Base-by-base conservation (phyloP, 37 sponge, comb jelly and placozoan genomes). In the Oopsacas minuta region DNA sequence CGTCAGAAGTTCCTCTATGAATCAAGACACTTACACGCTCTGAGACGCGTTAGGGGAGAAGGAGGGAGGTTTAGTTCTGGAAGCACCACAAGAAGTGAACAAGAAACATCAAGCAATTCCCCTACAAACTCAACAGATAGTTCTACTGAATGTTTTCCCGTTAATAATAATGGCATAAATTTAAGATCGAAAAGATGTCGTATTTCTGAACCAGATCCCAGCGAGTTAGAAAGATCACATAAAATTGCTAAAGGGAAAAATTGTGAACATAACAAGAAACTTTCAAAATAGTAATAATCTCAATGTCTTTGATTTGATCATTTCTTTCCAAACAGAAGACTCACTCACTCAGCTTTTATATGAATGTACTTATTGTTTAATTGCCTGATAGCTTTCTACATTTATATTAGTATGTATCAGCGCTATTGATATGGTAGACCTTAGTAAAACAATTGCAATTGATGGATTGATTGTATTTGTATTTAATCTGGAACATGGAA, bases 1-100 rank as follows among this genome's bases (percentile, higher is more conserved):
- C 84, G 97, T 88, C 91, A 96, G 97, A 94, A 92, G 87, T 96
- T 92, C 75, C 85, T 96, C n/a, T 93, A 96, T 85, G 94, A 94
- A 53, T 96, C 97, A 0, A 82, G 97, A 37, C 97, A 96, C 38
- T 82, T 85, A 25, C 97, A 96, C 81, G 97, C 97, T 25, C 83
- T 91, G 30, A 86, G 90, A 46, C 83, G 97, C 36, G 81, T 52
- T 38, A 84, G 97, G 0, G 93, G 92, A 23, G 84, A 84, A 28
- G 92, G 94, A 23, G 97, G 97, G n/a, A 53, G 97, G 7, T 96
- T 96, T 81, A 61, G 75, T 34, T 61, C 75, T 10, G 75, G 75
- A 7, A 61, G 75, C 75, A 61, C 75, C 32, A 61, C 75, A 20
- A 25, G 28, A 34, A 61, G 75, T 12, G 75, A 61, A 61, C 28